Percentiles rank a stretch among this genome's conserved stretches.
Conservation (phyloP, 2,113 vertebrate genomes). For the Dolichotis patagonum region DNA sequence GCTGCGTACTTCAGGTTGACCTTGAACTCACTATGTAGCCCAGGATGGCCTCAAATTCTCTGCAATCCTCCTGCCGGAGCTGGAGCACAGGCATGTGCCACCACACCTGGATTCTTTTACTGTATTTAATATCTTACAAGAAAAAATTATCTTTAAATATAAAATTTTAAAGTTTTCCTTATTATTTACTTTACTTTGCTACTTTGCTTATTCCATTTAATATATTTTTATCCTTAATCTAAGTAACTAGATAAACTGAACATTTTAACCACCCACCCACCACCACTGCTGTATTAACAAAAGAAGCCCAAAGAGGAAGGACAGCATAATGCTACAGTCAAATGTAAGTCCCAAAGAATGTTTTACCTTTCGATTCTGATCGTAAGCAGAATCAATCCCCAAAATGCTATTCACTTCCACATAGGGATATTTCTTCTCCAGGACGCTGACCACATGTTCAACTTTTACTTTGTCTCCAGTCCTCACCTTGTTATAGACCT, state of each 20-base stretch:
- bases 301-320: neutral
- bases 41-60: neutral
- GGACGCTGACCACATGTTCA: slow-evolving; percentile 92
- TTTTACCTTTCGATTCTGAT: slow-evolving; percentile 95
- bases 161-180: neutral
- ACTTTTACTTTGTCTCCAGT: slow-evolving; percentile 91
- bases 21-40: neutral
- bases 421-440: slow-evolving; percentile 96
- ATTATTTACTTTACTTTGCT: neutral
- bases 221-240: neutral
- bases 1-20: neutral
- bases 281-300: neutral
- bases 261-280: neutral
- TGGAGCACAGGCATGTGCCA: neutral
- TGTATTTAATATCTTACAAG: neutral
- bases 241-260: slow-evolving; percentile 20
- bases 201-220: slow-evolving; percentile 2
- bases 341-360: neutral
- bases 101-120: neutral
- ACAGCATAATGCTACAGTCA: neutral
- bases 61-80: neutral
- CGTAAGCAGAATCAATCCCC: slow-evolving; percentile 94
- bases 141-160: neutral
- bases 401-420: slow-evolving; percentile 94
- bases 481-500: slow-evolving; percentile 94